A percentile compares a stretch with the other conserved stretches of the same genome.
Evolutionary conservation across 2,888 invertebrate species (phyloP).

Genomic region (Scaptomyza polygonia): DNA sequence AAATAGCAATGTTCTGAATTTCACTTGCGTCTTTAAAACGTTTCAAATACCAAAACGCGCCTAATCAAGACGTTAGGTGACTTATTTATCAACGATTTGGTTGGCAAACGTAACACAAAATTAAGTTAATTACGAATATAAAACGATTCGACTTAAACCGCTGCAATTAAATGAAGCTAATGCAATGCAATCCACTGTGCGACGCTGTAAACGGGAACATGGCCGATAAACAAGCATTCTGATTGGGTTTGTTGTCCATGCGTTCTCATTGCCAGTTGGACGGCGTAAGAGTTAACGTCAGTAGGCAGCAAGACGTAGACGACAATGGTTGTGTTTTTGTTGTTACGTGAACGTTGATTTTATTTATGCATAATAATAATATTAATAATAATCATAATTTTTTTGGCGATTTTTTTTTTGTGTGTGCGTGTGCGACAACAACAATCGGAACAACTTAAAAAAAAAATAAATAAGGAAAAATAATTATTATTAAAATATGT

Average conservation of each 20-base stretch:
- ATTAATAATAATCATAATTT: conserved; percentile 36
- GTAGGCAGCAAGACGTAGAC: conserved; percentile 79
- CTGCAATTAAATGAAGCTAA: conserved; percentile 1
- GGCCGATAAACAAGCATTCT: conserved; percentile 58
- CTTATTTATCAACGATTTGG: background rate
- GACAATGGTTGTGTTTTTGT: conserved; percentile 81
- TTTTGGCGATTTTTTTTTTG: conserved; percentile 56
- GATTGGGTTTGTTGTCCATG: conserved; percentile 58
- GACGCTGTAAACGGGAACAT: conserved; percentile 54
- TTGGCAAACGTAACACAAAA: background rate
- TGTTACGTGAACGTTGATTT: conserved; percentile 76
- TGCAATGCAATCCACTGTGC: conserved; percentile 38
- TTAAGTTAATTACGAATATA: too few species aligned
- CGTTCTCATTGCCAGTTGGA: conserved; percentile 64
- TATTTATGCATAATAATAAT: conserved; percentile 48
- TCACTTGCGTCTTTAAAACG: conserved; percentile 7
- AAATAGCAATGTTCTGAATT: conserved; percentile 28
- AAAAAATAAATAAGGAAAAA: conserved; percentile 1
- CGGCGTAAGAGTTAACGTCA: conserved; percentile 66
- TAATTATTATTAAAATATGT: conserved; percentile 10
- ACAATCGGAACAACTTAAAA: conserved; percentile 40
- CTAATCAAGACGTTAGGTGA: background rate
- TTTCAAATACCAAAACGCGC: background rate
- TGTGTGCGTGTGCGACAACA: conserved; percentile 44
- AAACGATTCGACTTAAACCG: background rate